Evolutionary conservation across 1,140 invertebrate species (phyloP), one percentile per base, ranked within the genome.

Genomic region (Drosophila dunni): DNA sequence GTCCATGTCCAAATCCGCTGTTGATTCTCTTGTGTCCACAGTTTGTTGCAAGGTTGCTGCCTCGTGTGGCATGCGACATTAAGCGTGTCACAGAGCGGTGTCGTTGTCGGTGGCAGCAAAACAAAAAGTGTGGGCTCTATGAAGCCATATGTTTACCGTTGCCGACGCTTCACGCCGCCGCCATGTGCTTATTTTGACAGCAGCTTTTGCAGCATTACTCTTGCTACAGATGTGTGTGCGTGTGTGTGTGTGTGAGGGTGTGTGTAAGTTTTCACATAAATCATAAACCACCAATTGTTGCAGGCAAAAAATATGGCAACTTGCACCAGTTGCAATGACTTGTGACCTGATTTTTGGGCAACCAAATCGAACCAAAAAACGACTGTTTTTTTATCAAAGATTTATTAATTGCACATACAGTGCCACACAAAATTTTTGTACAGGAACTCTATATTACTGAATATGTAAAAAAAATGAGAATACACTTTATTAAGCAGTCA

Each of bases 291-390:
- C 64, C 76, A 64, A 83, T 83, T 65, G 48, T 34, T 13, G 51
- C 7, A 36, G 9, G 53, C 58, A 68, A 62, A 67, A 72, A 50
- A 56, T 75, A 29, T 3, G 24, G 24, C 69, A 7, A 29, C 50
- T 5, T 51, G 34, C 34, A 38, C 34, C 78, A 77, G 78, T 79
- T 81, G 74, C 69, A 54, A 82, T 20, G 75, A 83, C 83, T 72
- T 79, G 67, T 76, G 80, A 83, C 80, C 80, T 76, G 67, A 72
- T 79, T 83, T 83, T 68, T 61, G 73, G 61, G 29, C 29, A 33
- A 10, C 38, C 42, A 73, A 54, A 38, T 54, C 34, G 15, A 54
- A 60, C 7, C 51, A 7, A 64, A 71, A 64, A 13, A 13, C 45
- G 29, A 64, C 33, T 24, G 29, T 48, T 51, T 33, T 70, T 40